Evolutionary conservation across 1,140 invertebrate genomes (phyloP).

Genomic region (Phthorimaea operculella): DNA sequence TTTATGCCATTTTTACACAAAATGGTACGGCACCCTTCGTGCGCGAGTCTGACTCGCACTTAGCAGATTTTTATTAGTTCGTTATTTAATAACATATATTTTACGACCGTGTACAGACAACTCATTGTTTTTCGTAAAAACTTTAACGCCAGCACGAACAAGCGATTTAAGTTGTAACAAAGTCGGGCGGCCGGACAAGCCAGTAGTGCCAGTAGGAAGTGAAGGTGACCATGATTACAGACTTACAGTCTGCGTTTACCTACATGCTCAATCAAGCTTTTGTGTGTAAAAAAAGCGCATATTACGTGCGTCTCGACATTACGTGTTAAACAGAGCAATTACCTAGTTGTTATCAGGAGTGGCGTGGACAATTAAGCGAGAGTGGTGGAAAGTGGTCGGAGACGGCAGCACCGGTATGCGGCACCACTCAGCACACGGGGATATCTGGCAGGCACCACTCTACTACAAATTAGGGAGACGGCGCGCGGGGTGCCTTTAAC

Average conservation of each 20-base stretch:
- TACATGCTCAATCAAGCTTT: constrained; percentile 1
- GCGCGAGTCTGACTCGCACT: too few relatives aligned
- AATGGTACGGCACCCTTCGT: too few relatives aligned
- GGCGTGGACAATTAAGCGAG: background rate
- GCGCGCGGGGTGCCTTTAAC: too few relatives aligned
- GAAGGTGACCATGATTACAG: constrained; percentile 28
- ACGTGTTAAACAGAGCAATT: background rate
- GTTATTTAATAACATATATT: too few relatives aligned
- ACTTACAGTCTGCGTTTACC: background rate
- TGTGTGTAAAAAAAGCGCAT: background rate
- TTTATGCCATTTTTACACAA: too few relatives aligned
- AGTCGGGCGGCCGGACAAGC: background rate
- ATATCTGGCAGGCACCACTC: too few relatives aligned
- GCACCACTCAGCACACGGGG: too few relatives aligned
- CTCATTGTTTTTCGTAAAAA: too few relatives aligned
- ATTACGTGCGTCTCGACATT: background rate
- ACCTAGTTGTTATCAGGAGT: background rate
- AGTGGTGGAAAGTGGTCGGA: background rate
- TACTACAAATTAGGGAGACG: too few relatives aligned
- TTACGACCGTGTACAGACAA: too few relatives aligned
- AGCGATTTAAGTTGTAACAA: background rate
- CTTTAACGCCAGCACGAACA: background rate
- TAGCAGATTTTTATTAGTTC: too few relatives aligned
- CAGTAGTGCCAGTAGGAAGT: constrained; percentile 23
- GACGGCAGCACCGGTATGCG: too few relatives aligned